Evolutionary conservation across 2,888 invertebrate species (phyloP), one percentile per base, ranked within the genome.

Genomic region (Achlya flavicornis): DNA sequence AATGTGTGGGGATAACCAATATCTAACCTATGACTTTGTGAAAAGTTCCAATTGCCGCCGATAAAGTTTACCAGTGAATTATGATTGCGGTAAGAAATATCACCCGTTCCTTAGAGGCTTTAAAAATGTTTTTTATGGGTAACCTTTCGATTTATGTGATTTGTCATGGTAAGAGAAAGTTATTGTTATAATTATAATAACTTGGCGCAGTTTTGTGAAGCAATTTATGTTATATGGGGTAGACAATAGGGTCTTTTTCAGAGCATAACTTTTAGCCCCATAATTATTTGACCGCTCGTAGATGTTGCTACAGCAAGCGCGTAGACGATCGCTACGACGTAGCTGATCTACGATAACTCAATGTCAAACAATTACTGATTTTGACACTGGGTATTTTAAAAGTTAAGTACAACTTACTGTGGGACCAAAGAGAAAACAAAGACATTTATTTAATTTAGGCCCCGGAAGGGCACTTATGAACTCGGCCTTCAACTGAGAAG

Each of bases 41-140:
- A 19, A 60, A 60, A 60, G 60, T 60, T 60, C 26, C 41, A 60
- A 60, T 41, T 41, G 60, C 41, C 43, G 16, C 19, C 26, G 19
- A 60, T 19, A 60, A 60, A 60, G 60, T 60, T 60, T 43, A 14
- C 7, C 60, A 43, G 41, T 19, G 41, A 41, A 11, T 58, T 14
- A 60, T 41, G 41, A 26, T 12, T 14, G 6, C 14, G 3, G 16
- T 53, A 53, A 60, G 41, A 60, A 60, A 60, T 16, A 60, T 4
- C 41, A 19, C 10, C 59, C 38, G 19, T 59, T 59, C 41, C 8
- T 16, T n/a, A n/a, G 58, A 58, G 7, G n/a, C 33, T 41, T 16
- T 41, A 5, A 41, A 60, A 41, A 14, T 6, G 5, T 60, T 4
- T 41, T 60, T 41, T 41, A 59, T n/a, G 59, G 19, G 26, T 60